These are phyloP conservation scores for Caenorhabditis latens DNA, from an alignment of 1,140 invertebrate species.

Conservation along the genomic window DNA sequence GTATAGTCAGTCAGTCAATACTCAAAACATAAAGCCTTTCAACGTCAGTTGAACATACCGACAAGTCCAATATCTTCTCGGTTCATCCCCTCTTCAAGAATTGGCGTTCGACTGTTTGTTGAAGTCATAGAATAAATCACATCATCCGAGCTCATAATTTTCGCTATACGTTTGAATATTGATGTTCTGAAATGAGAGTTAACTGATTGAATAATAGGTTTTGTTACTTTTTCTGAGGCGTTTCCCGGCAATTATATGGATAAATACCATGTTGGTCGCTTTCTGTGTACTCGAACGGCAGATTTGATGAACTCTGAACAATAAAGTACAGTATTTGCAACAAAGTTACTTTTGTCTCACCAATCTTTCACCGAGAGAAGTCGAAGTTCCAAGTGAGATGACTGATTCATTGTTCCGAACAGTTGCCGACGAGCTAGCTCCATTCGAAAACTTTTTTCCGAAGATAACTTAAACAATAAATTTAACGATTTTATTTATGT, in stretches of 20 bases:
- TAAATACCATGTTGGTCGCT: neutral
- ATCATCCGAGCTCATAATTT: conserved; percentile 34
- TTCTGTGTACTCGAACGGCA: neutral
- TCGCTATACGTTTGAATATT: conserved; percentile 15
- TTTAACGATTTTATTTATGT: neutral
- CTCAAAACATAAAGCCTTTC: neutral
- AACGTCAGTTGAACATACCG: neutral
- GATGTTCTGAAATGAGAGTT: neutral
- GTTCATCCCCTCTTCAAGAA: conserved; percentile 2
- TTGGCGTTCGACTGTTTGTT: conserved; percentile 47
- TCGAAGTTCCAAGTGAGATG: conserved; percentile 14
- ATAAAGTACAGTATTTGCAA: neutral
- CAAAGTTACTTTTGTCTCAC: neutral
- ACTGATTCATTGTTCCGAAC: conserved; percentile 25
- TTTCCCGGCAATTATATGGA: neutral
- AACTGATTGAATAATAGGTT: too few relatives aligned
- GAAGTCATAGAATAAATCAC: conserved; percentile 42
- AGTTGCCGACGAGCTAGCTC: neutral
- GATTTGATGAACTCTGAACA: conserved; percentile 13
- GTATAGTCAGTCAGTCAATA: neutral
- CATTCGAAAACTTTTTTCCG: conserved; percentile 29
- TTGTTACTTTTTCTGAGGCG: conserved; percentile 12
- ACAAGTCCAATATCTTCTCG: neutral
- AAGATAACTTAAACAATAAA: neutral
- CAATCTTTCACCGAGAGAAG: conserved; percentile 16